Conservation (phyloP, 2,113 vertebrate genomes). For the Carlito syrichta region DNA sequence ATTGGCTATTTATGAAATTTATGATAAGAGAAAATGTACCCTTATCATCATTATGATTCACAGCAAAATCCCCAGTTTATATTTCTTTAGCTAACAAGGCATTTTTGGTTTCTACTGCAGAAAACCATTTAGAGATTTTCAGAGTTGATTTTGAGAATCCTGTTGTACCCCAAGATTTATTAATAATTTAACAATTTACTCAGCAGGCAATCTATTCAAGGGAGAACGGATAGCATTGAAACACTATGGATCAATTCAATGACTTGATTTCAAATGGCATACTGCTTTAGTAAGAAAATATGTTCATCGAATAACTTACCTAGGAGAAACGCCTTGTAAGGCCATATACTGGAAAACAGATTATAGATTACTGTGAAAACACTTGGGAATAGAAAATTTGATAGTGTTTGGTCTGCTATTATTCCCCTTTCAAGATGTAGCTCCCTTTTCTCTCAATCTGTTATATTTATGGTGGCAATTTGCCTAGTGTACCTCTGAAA, state of each 20-base stretch:
- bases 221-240: not conserved
- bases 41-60: not conserved
- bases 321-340: not conserved
- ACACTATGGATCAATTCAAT: not conserved
- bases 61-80: not conserved
- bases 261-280: conserved; percentile 3
- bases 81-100: not conserved
- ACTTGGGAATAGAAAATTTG: not conserved
- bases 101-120: not conserved
- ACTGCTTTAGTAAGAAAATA: not conserved
- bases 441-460: not conserved
- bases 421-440: not conserved
- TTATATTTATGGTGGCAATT: not conserved
- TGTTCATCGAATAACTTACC: not conserved
- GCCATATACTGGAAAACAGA: not conserved
- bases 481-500: not conserved
- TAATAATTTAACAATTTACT: conserved; percentile 19
- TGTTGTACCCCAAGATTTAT: not conserved
- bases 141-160: not conserved
- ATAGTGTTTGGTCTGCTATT: not conserved
- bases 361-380: not conserved
- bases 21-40: not conserved
- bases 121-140: conserved; percentile 11
- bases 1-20: not conserved
- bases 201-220: not conserved